These are phyloP conservation scores for Rhopalosiphum nymphaeae DNA, from an alignment of 2,888 invertebrate genomes.

Conservation along the genomic window DNA sequence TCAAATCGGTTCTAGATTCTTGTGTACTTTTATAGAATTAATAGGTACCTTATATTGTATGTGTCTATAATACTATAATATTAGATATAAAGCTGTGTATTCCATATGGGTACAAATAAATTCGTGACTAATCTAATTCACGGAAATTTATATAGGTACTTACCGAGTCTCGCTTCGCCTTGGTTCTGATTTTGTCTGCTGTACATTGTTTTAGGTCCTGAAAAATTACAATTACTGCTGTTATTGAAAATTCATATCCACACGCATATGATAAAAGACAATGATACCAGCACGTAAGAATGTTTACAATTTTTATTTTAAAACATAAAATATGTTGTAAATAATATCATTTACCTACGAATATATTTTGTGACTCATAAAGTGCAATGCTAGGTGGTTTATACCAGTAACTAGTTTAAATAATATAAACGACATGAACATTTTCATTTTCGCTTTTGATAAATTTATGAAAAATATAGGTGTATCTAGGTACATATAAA, in stretches of 20 bases:
- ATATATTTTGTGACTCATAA: neutral
- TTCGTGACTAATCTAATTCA: constrained; percentile 55
- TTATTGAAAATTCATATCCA: constrained; percentile 42
- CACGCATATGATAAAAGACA: constrained; percentile 25
- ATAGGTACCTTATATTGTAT: neutral
- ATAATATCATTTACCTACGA: neutral
- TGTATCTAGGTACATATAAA: neutral
- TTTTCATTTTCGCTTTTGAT: neutral
- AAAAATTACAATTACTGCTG: constrained; percentile 29
- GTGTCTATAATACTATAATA: constrained; percentile 35
- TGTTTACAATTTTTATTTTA: constrained; percentile 23
- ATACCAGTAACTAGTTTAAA: neutral
- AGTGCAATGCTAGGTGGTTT: neutral
- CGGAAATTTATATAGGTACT: neutral
- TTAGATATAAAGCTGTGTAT: neutral
- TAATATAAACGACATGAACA: neutral
- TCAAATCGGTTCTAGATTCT: neutral
- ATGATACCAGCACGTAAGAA: constrained; percentile 16
- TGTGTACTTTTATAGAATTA: constrained; percentile 40
- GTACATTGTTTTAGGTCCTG: constrained; percentile 58
- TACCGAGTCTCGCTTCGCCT: constrained; percentile 63
- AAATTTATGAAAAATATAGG: neutral
- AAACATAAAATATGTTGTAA: neutral
- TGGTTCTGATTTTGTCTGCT: constrained; percentile 61
- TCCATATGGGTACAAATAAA: constrained; percentile 16